Evolutionary conservation across 2,113 vertebrate species (phyloP), one percentile per base, ranked within the genome.

Genomic region (Sander vitreus): DNA sequence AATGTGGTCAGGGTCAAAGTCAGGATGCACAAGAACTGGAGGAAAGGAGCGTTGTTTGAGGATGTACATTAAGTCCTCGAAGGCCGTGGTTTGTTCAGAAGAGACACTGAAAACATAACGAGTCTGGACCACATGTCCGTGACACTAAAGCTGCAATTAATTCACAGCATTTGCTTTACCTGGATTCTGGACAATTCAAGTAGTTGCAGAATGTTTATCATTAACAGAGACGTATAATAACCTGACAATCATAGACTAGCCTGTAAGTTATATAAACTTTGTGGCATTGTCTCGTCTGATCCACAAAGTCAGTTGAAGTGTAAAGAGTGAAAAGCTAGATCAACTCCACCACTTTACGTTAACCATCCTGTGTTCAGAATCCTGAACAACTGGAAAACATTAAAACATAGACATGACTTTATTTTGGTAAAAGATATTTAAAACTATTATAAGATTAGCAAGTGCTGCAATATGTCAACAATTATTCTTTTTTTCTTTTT

Each of bases 201-300:
- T 64, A 48, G 13, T 69, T 63, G n/a, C 27, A 60, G 45, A 70
- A 30, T 30, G 21, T 83, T 58, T 54, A 23, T 73, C 25, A 71
- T 23, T 74, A 50, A 62, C 54, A 62, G 18, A 77, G 15, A 76
- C 21, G 21, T 55, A 25, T 47, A 77, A 55, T 59, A 60, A 48
- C 53, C 25, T 45, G 82, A 92, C 84, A 88, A 88, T 88, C 81
- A 57, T 0, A 36, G 30, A 83, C 15, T 65, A 55, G 36, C 0
- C 62, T 76, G 70, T 64, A 13, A 63, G 39, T 51, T 64, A 23
- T 74, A 19, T 65, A 64, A 73, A 64, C 2, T 50, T 36, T 39
- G 48, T 69, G n/a, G 5, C 30, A 6, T n/a, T 39, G 4, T 59
- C 43, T 27, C 60, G 12, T 76, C 15, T 21, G 18, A 68, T 50